Evolutionary conservation across 2,888 invertebrate genomes (phyloP).

Genomic region (Xiphydria camelus): DNA sequence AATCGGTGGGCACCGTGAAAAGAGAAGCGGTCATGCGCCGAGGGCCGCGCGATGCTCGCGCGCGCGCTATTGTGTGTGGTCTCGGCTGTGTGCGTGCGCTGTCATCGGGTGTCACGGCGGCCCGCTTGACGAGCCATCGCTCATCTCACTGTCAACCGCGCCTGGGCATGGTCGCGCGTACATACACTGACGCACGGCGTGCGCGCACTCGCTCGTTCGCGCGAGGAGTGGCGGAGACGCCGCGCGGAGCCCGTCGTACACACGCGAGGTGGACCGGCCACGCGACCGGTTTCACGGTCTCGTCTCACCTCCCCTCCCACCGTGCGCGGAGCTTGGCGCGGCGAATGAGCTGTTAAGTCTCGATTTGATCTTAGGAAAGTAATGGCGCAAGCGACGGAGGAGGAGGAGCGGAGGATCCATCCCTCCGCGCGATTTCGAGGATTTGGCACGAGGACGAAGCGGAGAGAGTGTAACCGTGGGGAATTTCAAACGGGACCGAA

Average conservation of each 20-base stretch:
- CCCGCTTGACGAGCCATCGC: constrained; percentile 40
- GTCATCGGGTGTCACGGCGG: constrained; percentile 41
- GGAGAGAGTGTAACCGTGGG: too few species aligned
- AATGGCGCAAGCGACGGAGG: too few species aligned
- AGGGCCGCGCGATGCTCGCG: constrained; percentile 13
- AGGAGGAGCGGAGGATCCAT: too few species aligned
- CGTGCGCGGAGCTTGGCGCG: constrained; percentile 21
- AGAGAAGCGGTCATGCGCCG: constrained; percentile 11
- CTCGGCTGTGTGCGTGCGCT: constrained; percentile 26
- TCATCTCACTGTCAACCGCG: constrained; percentile 28
- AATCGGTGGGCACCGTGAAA: constrained; percentile 32
- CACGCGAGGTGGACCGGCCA: constrained; percentile 9
- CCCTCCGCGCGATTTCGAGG: too few species aligned
- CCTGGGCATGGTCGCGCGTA: constrained; percentile 1
- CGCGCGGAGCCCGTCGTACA: neutral
- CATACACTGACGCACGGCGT: constrained; percentile 11
- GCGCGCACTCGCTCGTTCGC: constrained; percentile 17
- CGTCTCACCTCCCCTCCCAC: constrained; percentile 4
- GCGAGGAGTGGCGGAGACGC: too few species aligned
- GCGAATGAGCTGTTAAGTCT: too few species aligned
- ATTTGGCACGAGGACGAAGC: too few species aligned
- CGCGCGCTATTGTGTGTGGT: constrained; percentile 37
- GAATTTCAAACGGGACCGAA: too few species aligned
- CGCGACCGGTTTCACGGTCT: constrained; percentile 32
- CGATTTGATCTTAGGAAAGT: too few species aligned